These are phyloP conservation scores for Eptesicus fuscus DNA, from an alignment of 2,113 vertebrate genomes.

Conservation along the genomic window DNA sequence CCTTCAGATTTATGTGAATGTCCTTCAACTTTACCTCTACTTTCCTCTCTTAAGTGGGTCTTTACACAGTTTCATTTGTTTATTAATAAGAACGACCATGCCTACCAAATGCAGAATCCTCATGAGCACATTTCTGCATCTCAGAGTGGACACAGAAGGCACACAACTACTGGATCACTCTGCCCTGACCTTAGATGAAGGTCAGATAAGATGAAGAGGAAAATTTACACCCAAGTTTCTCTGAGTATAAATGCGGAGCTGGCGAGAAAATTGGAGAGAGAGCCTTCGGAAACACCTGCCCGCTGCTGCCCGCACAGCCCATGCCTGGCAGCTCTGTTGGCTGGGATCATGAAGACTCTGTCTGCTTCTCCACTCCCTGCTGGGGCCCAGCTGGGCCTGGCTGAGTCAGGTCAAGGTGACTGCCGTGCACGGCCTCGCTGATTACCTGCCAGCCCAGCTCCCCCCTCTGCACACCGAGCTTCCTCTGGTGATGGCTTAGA, in stretches of 20 bases:
- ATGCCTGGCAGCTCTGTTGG: rapidly evolving
- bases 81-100: neutral
- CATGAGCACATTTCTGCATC: neutral
- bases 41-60: neutral
- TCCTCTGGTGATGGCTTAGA: too few species aligned
- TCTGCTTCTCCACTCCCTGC: neutral
- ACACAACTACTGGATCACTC: rapidly evolving
- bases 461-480: rapidly evolving
- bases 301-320: rapidly evolving
- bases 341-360: neutral
- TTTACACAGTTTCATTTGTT: neutral
- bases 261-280: neutral
- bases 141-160: neutral
- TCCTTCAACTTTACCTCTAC: neutral
- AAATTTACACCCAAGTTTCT: neutral
- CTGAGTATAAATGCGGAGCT: neutral
- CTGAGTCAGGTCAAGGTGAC: neutral
- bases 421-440: rapidly evolving
- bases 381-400: neutral
- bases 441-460: neutral
- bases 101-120: neutral
- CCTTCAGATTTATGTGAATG: neutral
- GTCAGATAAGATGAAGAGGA: neutral
- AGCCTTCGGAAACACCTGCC: rapidly evolving
- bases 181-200: neutral